Evolutionary conservation across 2,888 invertebrate species (phyloP).

Genomic region (Trachelus troglodyta): DNA sequence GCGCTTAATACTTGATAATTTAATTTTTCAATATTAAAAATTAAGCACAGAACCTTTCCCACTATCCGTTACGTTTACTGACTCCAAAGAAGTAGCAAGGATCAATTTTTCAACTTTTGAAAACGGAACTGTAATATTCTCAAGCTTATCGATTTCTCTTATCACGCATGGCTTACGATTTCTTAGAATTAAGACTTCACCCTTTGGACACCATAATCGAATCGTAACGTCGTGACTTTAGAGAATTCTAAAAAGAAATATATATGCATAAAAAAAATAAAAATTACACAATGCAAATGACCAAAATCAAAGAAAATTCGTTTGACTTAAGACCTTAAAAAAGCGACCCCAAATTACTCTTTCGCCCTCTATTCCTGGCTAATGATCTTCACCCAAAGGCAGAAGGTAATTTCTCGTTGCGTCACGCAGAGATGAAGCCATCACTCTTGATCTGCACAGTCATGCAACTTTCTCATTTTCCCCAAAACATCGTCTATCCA

Average conservation of each 20-base stretch:
- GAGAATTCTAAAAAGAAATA: background rate
- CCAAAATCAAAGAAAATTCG: background rate
- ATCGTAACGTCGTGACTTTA: background rate
- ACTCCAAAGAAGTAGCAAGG: too few relatives aligned
- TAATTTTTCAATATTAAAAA: background rate
- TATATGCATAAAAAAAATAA: background rate
- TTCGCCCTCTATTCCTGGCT: background rate
- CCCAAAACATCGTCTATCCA: background rate
- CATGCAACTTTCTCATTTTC: slow-evolving; percentile 39
- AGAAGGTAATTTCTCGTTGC: background rate
- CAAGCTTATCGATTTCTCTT: slow-evolving; percentile 45
- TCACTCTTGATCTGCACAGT: slow-evolving; percentile 20
- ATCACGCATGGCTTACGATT: slow-evolving; percentile 39
- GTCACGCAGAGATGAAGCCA: background rate
- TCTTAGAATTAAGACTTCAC: slow-evolving; percentile 41
- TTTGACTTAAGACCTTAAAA: background rate
- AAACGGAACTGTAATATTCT: slow-evolving; percentile 17
- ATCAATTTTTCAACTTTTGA: background rate
- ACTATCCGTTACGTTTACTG: too few relatives aligned
- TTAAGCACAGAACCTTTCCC: background rate
- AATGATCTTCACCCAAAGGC: background rate
- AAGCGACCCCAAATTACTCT: background rate
- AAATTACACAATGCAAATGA: background rate
- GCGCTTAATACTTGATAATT: background rate
- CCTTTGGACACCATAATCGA: slow-evolving; percentile 29